Percentiles rank a stretch among this genome's conserved stretches.
Conservation (phyloP, 2,113 vertebrate species). For the Tragelaphus buxtoni region DNA sequence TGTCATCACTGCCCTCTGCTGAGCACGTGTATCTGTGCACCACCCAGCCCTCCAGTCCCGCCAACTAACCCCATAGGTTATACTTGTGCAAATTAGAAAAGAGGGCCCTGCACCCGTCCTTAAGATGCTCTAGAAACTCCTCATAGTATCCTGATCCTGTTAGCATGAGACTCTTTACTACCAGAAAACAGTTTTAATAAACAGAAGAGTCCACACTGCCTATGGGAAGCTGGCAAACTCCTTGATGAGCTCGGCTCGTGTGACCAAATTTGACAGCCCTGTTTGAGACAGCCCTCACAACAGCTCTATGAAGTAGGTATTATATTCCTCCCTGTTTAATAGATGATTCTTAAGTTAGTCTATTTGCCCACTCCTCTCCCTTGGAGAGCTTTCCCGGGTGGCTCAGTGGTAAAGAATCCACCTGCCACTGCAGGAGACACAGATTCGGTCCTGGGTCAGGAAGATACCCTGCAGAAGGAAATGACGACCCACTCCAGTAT, state of each 20-base stretch:
- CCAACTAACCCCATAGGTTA: accelerated
- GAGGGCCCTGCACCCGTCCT: too few relatives aligned
- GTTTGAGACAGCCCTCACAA: neutral
- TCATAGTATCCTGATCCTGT: neutral
- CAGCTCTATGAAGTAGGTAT: neutral
- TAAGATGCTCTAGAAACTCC: neutral
- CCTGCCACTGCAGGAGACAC: neutral
- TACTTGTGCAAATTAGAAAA: neutral
- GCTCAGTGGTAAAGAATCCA: neutral
- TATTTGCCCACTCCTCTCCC: neutral
- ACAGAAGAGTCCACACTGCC: neutral
- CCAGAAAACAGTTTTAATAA: neutral
- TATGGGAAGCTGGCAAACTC: neutral
- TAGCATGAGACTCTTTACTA: neutral
- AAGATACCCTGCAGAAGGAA: neutral
- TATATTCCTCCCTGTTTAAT: neutral
- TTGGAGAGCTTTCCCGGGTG: neutral
- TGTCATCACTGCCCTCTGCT: accelerated
- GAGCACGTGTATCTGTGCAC: neutral
- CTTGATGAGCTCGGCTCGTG: neutral
- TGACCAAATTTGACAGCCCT: neutral
- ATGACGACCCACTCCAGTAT: neutral
- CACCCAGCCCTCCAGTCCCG: neutral
- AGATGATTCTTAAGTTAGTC: neutral
- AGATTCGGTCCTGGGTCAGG: neutral